phyloP scores from a whole-genome alignment of 2,113 vertebrate genomes.

The Amphilophus citrinellus region DNA sequence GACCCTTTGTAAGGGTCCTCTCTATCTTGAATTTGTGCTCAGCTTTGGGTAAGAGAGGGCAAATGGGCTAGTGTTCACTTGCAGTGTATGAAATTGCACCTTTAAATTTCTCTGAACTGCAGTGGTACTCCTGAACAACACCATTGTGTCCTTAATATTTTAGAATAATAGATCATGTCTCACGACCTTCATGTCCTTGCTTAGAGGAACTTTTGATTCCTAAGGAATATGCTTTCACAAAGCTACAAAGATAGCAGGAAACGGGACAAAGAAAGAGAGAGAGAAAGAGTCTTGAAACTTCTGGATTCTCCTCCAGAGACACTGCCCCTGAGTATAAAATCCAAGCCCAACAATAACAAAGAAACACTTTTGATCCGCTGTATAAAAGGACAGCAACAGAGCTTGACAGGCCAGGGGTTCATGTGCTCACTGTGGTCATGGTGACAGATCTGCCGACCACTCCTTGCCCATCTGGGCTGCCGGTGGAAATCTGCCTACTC shows the following conservation, averaged over 20 bases:
- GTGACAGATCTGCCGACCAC: constrained; percentile 74
- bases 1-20: not conserved
- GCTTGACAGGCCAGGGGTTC: constrained; percentile 60
- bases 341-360: constrained; percentile 71
- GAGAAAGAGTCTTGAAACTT: constrained; percentile 20
- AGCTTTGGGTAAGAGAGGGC: constrained; percentile 2
- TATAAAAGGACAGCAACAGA: constrained; percentile 63
- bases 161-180: constrained; percentile 24
- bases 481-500: constrained; percentile 74
- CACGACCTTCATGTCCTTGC: constrained; percentile 26
- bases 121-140: constrained; percentile 48
- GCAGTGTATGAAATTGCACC: constrained; percentile 47
- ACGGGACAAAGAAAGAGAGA: constrained; percentile 45
- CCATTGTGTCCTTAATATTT: constrained; percentile 13
- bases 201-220: not conserved
- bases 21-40: not conserved
- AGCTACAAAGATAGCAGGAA: constrained; percentile 41
- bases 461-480: constrained; percentile 79
- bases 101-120: constrained; percentile 51
- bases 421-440: constrained; percentile 64
- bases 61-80: constrained; percentile 40
- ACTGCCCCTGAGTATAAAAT: constrained; percentile 53
- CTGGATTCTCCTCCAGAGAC: constrained; percentile 38
- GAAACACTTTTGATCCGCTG: constrained; percentile 66
- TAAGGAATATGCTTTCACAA: constrained; percentile 13